Evolutionary conservation across 1,140 invertebrate genomes (phyloP).

Genomic region (Maniola jurtina): DNA sequence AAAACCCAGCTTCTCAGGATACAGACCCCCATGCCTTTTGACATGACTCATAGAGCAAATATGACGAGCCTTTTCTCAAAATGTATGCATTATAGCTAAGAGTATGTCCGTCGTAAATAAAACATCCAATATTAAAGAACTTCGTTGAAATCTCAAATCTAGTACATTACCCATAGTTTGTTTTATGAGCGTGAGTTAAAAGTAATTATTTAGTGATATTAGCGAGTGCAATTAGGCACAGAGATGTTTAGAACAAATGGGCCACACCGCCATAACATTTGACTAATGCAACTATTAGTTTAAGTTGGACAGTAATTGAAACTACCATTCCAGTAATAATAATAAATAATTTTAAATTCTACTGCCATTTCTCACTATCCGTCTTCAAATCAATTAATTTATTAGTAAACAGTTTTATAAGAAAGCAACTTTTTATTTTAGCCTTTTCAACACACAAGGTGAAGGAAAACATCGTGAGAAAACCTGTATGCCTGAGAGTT

Average conservation of each 20-base stretch:
- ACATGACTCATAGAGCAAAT: too few relatives aligned
- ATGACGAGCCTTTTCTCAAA: too few relatives aligned
- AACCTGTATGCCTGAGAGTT: too few relatives aligned
- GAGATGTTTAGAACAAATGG: constrained; percentile 8
- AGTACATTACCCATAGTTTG: not conserved
- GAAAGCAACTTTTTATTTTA: too few relatives aligned
- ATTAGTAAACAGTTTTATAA: not conserved
- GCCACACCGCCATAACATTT: constrained; percentile 10
- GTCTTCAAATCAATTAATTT: not conserved
- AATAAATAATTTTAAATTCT: constrained; percentile 9
- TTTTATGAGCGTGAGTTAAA: constrained; percentile 22
- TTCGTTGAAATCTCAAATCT: too few relatives aligned
- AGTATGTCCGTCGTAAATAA: too few relatives aligned
- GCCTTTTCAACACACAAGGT: too few relatives aligned
- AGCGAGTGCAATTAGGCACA: constrained; percentile 15
- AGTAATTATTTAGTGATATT: constrained; percentile 34
- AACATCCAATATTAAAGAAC: too few relatives aligned
- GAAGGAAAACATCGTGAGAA: too few relatives aligned
- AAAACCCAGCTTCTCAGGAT: too few relatives aligned
- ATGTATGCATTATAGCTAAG: too few relatives aligned
- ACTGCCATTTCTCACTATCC: not conserved
- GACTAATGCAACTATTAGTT: constrained; percentile 19
- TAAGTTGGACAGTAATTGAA: constrained; percentile 13
- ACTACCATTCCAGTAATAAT: not conserved
- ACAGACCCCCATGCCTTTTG: too few relatives aligned